Evolutionary conservation across 1,140 invertebrate species (phyloP).

Genomic region (Drosophila virilis): DNA sequence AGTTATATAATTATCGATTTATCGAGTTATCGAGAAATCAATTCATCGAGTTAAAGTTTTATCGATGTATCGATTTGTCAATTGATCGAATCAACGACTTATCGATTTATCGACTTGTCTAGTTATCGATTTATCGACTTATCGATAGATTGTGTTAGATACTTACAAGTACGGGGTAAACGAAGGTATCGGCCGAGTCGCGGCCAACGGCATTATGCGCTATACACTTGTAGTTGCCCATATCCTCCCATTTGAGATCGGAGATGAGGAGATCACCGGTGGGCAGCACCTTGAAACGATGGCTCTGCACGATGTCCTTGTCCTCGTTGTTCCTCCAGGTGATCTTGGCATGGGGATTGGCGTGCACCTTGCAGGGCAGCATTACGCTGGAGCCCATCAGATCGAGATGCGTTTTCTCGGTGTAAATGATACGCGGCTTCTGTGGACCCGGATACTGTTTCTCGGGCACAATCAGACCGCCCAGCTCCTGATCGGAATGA

Average conservation of each 20-base stretch:
- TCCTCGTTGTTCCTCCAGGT: slow-evolving; percentile 88
- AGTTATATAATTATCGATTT: background rate
- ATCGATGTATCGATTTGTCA: background rate
- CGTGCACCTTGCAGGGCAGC: slow-evolving; percentile 89
- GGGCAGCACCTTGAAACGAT: slow-evolving; percentile 86
- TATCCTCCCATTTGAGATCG: slow-evolving; percentile 90
- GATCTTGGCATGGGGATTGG: slow-evolving; percentile 87
- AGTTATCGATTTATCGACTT: background rate
- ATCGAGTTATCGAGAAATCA: slow-evolving; percentile 15
- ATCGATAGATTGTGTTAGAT: background rate
- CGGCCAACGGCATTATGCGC: slow-evolving; percentile 88
- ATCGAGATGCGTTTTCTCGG: slow-evolving; percentile 86
- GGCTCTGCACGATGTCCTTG: slow-evolving; percentile 84
- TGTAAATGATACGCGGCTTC: slow-evolving; percentile 86
- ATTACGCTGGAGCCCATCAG: slow-evolving; percentile 87
- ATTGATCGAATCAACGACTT: background rate
- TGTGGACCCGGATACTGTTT: slow-evolving; percentile 79
- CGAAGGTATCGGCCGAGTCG: slow-evolving; percentile 88
- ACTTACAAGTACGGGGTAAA: slow-evolving; percentile 90
- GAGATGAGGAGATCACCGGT: slow-evolving; percentile 91
- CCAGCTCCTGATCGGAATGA: slow-evolving; percentile 41
- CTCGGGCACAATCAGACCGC: slow-evolving; percentile 51
- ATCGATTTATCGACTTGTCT: background rate
- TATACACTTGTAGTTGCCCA: slow-evolving; percentile 91
- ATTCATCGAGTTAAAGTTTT: background rate